These are phyloP conservation scores for Coelopa frigida DNA, from an alignment of 1,140 invertebrate species.

Conservation along the genomic window DNA sequence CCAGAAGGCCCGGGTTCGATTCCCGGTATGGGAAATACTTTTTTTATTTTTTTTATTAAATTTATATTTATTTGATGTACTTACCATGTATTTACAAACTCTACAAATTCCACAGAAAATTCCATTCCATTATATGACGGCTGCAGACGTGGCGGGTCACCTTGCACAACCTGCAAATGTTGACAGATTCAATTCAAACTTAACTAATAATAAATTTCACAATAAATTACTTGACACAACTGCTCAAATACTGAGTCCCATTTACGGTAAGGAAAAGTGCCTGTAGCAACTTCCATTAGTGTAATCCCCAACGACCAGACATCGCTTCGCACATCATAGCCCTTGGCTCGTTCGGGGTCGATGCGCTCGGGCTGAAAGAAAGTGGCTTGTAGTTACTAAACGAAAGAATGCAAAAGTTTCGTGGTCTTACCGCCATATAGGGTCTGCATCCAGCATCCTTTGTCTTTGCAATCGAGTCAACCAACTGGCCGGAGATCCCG, in stretches of 20 bases:
- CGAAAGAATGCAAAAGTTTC: not conserved
- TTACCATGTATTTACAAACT: conserved; percentile 92
- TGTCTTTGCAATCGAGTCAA: conserved; percentile 96
- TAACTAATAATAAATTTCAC: not conserved
- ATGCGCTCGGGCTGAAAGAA: conserved; percentile 81
- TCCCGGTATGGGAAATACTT: conserved; percentile 14
- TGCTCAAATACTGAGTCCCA: conserved; percentile 97
- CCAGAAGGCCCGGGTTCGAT: conserved; percentile 16
- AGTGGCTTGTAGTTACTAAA: not conserved
- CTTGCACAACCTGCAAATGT: conserved; percentile 76
- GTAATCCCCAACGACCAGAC: conserved; percentile 93
- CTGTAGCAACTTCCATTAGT: conserved; percentile 87
- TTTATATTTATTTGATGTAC: conserved; percentile 25
- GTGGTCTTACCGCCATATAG: conserved; percentile 88
- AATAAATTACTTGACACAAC: conserved; percentile 61
- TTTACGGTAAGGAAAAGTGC: conserved; percentile 88
- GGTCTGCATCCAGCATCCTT: conserved; percentile 94
- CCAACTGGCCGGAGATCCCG: conserved; percentile 94
- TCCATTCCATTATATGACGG: conserved; percentile 64
- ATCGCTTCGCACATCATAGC: conserved; percentile 91
- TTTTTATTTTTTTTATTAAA: too few species aligned
- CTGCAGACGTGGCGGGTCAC: conserved; percentile 77
- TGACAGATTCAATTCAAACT: conserved; percentile 1
- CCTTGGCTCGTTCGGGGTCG: conserved; percentile 71
- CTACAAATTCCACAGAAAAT: conserved; percentile 83